phyloP scores from a whole-genome alignment of 2,888 invertebrate species.

The Prostheceraeus crozeri region DNA sequence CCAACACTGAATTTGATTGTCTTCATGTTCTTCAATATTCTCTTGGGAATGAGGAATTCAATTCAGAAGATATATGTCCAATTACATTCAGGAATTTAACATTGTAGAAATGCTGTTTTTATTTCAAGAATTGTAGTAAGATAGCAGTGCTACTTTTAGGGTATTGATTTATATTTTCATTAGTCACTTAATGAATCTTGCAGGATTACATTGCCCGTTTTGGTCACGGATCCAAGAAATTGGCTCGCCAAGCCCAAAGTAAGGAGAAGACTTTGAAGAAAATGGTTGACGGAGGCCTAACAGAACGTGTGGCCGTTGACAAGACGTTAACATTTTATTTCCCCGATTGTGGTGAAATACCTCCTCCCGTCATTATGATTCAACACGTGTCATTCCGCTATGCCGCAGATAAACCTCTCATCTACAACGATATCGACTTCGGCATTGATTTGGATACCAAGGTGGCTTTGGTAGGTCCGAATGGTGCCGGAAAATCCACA shows the following conservation, averaged over 20 bases:
- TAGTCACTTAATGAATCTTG: too few species aligned
- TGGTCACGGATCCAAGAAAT: conserved; percentile 96
- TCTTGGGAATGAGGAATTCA: too few species aligned
- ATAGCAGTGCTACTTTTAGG: too few species aligned
- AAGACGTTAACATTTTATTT: conserved; percentile 88
- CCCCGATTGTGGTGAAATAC: conserved; percentile 85
- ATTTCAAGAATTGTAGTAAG: too few species aligned
- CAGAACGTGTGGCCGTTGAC: conserved; percentile 81
- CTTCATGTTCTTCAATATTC: too few species aligned
- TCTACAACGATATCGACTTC: conserved; percentile 94
- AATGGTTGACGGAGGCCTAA: conserved; percentile 95
- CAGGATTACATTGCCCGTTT: conserved; percentile 95
- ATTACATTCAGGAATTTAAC: too few species aligned
- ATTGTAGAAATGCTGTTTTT: too few species aligned
- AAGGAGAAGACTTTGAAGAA: conserved; percentile 98
- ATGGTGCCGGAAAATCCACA: conserved; percentile 97
- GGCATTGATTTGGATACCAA: conserved; percentile 94
- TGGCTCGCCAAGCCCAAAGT: conserved; percentile 96
- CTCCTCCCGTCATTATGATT: conserved; percentile 79
- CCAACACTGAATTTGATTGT: too few species aligned
- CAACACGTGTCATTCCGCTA: conserved; percentile 95
- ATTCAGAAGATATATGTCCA: too few species aligned
- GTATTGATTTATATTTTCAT: too few species aligned
- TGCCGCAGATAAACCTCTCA: conserved; percentile 73
- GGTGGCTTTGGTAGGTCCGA: conserved; percentile 86